Evolutionary conservation across 2,888 invertebrate species (phyloP), one percentile per base, ranked within the genome.

Genomic region (Cosmopolites sordidus): DNA sequence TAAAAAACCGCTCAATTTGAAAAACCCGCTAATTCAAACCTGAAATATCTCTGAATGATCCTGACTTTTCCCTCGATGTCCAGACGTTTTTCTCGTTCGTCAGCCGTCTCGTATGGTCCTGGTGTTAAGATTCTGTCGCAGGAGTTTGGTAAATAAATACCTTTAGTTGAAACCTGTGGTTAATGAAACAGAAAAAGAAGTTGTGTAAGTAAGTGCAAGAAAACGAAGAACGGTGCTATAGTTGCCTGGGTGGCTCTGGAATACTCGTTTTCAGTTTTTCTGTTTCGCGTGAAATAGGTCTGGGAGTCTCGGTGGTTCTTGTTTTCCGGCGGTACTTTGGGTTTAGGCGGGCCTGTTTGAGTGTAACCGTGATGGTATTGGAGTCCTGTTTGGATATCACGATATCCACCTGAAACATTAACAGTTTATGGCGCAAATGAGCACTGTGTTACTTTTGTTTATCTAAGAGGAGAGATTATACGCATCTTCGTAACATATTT

Each of bases 351-450:
- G 0, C 82, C 83, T 2, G 93, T 93, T 76, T 94, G 93, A 0
- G 89, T 84, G 58, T 80, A 84, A 2, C 91, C 93, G 73, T 95
- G 87, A 63, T 89, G 83, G 69, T 86, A 94, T 64, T 86, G 80
- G 6, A 79, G 72, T 16, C 85, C 84, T 49, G 85, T 88, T 46
- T 78, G 69, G 60, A 79, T 80, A 71, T 94, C 82, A 54, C 80
- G 78, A 73, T 87, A 94, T 27, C 94, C 94, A 45, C 92, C 57
- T 57, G 16, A 22, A 8, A 8, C 22, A 8, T 22, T 8, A 22
- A 5, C 4, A 22, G 3, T 22, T 22, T 22, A n/a, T n/a, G n/a
- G n/a, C n/a, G n/a, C n/a, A n/a, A n/a, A n/a, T n/a, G n/a, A n/a
- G n/a, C n/a, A n/a, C n/a, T n/a, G n/a, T n/a, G n/a, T n/a, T n/a